Evolutionary conservation across 1,140 invertebrate genomes (phyloP), one percentile per base, ranked within the genome.

Genomic region (Nasonia giraulti): DNA sequence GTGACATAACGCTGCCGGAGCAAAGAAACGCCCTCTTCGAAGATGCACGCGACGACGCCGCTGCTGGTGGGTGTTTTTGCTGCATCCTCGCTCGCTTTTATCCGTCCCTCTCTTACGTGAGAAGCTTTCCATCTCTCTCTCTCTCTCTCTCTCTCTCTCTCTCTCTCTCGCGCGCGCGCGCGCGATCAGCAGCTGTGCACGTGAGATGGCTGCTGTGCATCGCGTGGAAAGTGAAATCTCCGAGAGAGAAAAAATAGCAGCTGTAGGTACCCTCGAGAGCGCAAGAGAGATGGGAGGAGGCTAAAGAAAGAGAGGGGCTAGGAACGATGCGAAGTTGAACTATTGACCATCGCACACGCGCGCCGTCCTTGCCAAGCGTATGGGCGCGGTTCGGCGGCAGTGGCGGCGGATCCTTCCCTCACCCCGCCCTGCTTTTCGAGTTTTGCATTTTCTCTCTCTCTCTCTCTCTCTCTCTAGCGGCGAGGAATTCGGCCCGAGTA

Each of bases 361-460:
- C 80, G 37, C 82, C 73, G 81, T 81, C 71, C 79, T 81, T 88
- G 85, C 76, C 85, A 86, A 91, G 89, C 89, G 88, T 86, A 91
- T 90, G 89, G 90, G 89, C 87, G 90, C 90, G 90, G 89, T 91
- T 91, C 87, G 40, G 83, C 79, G 50, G 71, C 71, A 37, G 47
- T n/a, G 81, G 74, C 79, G 37, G 77, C 84, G 83, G 80, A 86
- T 87, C 85, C 83, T 87, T 76, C 85, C 17, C 40, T 87, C 86
- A 88, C 86, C 87, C 88, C 87, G 82, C 87, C 87, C 87, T 87
- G 23, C 55, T 62, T 37, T 47, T 66, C 33, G 14, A 27, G 11
- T 55, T 76, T 33, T 66, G 3, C 10, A 20, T 14, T 27, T 12
- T 23, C 23, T 50, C 23, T 37, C 33, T 2, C 33, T 27, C 27